Evolutionary conservation across 2,113 vertebrate species (phyloP).

Genomic region (Clarias batrachus): DNA sequence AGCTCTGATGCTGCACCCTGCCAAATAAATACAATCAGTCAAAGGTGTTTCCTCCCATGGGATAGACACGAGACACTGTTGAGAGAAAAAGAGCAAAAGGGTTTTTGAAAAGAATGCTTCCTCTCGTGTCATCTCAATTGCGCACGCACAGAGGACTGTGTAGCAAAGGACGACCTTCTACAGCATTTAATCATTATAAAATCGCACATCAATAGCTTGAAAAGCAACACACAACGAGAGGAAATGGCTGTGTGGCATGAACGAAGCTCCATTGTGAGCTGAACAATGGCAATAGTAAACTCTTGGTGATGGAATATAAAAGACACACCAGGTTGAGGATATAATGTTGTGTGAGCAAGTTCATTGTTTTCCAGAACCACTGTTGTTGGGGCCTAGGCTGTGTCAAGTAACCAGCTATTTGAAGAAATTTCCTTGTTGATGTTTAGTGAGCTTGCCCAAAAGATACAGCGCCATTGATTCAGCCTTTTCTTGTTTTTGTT

Average conservation of each 20-base stretch:
- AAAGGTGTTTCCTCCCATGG: conserved; percentile 53
- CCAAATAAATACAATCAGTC: conserved; percentile 35
- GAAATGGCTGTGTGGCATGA: conserved; percentile 65
- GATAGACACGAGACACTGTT: conserved; percentile 57
- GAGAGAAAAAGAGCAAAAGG: conserved; percentile 52
- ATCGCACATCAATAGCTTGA: conserved; percentile 69
- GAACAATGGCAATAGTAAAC: conserved; percentile 69
- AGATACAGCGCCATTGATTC: conserved; percentile 40
- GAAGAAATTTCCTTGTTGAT: conserved; percentile 49
- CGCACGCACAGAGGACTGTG: conserved; percentile 56
- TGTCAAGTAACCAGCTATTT: conserved; percentile 66
- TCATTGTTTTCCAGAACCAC: conserved; percentile 61
- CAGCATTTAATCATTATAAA: conserved; percentile 66
- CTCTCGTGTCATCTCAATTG: conserved; percentile 55
- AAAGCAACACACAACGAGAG: conserved; percentile 64
- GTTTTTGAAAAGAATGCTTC: conserved; percentile 56
- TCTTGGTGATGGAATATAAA: conserved; percentile 52
- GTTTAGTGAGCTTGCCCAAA: conserved; percentile 43
- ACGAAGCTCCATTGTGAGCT: conserved; percentile 63
- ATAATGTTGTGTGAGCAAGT: conserved; percentile 50
- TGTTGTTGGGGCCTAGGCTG: conserved; percentile 54
- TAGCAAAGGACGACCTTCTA: conserved; percentile 63
- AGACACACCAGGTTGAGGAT: conserved; percentile 62
- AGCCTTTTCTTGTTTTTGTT: conserved; percentile 42
- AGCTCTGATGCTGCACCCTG: conserved; percentile 36